These are phyloP conservation scores for Papilio xuthus DNA, from an alignment of 1,140 invertebrate genomes.

Conservation along the genomic window DNA sequence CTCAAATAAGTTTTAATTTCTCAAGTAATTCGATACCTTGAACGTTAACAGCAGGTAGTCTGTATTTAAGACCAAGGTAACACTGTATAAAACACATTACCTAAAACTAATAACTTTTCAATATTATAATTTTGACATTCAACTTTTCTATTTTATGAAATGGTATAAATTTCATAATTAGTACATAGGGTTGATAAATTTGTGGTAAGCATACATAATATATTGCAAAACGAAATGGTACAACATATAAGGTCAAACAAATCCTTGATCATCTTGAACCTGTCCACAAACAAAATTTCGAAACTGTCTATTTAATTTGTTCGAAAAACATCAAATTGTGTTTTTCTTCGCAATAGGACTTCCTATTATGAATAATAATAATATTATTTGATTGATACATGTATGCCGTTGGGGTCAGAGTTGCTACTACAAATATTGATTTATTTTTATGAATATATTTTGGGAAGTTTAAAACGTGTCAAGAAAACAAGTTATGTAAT, in stretches of 20 bases:
- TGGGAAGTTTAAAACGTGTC: neutral
- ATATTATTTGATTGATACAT: neutral
- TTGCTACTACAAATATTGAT: constrained; percentile 7
- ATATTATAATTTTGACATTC: neutral
- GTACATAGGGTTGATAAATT: neutral
- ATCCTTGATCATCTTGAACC: neutral
- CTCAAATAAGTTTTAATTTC: constrained; percentile 12
- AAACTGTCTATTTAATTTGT: neutral
- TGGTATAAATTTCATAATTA: too few relatives aligned
- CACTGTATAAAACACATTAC: neutral
- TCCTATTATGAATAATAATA: neutral
- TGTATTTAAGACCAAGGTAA: neutral
- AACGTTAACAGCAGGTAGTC: constrained; percentile 18
- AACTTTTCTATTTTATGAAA: neutral
- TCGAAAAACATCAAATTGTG: too few relatives aligned
- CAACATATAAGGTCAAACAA: neutral
- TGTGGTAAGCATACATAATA: neutral
- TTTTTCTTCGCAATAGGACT: neutral
- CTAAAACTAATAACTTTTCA: neutral
- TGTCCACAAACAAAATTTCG: neutral
- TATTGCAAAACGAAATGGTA: neutral
- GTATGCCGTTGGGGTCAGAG: neutral
- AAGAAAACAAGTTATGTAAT: constrained; percentile 15
- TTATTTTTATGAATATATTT: constrained; percentile 19
- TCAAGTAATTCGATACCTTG: constrained; percentile 11